Base-by-base conservation (phyloP, 2,797 vertebrate species). In the Gymnopithys bicolor region DNA sequence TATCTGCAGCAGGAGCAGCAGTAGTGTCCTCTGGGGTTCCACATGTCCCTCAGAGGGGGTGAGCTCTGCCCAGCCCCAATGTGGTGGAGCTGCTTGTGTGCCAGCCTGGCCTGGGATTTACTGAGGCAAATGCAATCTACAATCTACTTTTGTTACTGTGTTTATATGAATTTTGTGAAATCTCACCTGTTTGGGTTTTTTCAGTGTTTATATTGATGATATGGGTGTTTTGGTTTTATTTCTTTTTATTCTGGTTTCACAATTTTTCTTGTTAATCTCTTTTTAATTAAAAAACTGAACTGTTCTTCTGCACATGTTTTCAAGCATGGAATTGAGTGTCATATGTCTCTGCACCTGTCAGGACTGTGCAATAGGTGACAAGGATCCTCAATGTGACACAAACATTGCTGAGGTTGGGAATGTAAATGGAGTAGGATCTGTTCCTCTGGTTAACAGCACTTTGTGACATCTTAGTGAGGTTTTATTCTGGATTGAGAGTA, bases 201-300 rank as follows among this genome's bases (percentile, higher is more conserved):
- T 52, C 62, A 25, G 27, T 10, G 9, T 46, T 92, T 41, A 11
- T 84, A 49, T 35, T 37, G 48, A 53, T 64, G 22, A 10, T 62
- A 5, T 27, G 6, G 13, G 16, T 39, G 0, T 0, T 48, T 68
- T 94, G 7, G 74, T 73, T 22, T 41, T 41, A 7, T 33, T 33
- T 33, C 8, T 43, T 18, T 17, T 43, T 17, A 43, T 43, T 43
- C 33, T 84, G 23, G 5, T 94, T 84, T 73, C 69, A 56, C 17
- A 60, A 25, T 48, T 92, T 90, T 89, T 78, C 63, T 70, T 63
- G 16, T 76, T 93, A 88, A 88, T 95, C 21, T 79, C 33, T 82
- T 88, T 76, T 76, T 92, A 68, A 84, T 89, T 62, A 84, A 53
- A 84, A 56, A 53, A 70, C 21, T 39, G 58, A 43, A 59, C 41